Evolutionary conservation across 2,888 invertebrate genomes (phyloP).

Genomic region (Nomada flava): DNA sequence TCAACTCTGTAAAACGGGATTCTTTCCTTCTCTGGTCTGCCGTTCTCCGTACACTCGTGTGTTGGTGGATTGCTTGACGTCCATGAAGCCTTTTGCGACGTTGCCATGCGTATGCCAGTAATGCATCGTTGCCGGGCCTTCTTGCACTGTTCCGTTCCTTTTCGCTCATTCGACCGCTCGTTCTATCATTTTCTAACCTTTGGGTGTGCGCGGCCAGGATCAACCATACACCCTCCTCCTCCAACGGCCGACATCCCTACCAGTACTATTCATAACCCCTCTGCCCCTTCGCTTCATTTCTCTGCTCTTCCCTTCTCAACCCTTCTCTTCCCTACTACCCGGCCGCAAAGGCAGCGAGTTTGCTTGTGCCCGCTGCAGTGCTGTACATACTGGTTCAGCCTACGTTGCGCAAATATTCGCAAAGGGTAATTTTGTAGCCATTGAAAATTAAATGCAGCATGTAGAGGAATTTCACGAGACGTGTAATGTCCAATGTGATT

Average conservation of each 20-base stretch:
- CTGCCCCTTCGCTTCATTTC: constrained; percentile 52
- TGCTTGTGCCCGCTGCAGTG: constrained; percentile 73
- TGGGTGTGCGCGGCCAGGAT: constrained; percentile 67
- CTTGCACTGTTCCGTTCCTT: constrained; percentile 59
- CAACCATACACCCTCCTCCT: constrained; percentile 69
- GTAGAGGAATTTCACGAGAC: neutral
- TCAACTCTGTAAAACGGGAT: constrained; percentile 80
- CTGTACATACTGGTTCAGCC: constrained; percentile 63
- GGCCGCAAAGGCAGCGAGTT: constrained; percentile 71
- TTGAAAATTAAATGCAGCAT: neutral
- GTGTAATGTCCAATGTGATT: neutral
- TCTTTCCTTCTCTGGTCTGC: constrained; percentile 81
- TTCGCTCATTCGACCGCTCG: constrained; percentile 36
- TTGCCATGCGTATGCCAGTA: constrained; percentile 70
- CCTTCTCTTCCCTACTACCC: constrained; percentile 63
- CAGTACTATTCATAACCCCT: constrained; percentile 47
- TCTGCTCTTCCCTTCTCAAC: constrained; percentile 52
- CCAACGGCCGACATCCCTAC: constrained; percentile 64
- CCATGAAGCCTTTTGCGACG: constrained; percentile 76
- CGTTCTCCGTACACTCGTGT: constrained; percentile 79
- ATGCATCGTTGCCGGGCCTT: constrained; percentile 72
- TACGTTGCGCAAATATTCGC: neutral
- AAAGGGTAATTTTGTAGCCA: constrained; percentile 6
- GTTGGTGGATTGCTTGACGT: constrained; percentile 80
- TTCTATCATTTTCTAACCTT: constrained; percentile 53